These are phyloP conservation scores for Heliconius ethilla DNA, from an alignment of 2,888 invertebrate genomes.

Conservation along the genomic window DNA sequence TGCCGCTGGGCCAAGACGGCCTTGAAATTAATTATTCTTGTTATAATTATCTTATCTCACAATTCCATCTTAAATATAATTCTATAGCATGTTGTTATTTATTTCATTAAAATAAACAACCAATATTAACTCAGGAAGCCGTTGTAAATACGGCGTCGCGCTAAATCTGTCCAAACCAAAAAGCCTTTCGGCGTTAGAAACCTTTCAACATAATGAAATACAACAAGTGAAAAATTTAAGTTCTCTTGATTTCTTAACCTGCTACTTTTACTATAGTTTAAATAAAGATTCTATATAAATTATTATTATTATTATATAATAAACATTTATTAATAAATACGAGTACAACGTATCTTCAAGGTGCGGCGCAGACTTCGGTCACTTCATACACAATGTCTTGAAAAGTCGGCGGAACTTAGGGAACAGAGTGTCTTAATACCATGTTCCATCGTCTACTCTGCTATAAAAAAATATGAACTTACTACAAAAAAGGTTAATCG, in stretches of 20 bases:
- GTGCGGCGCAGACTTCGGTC: too few relatives aligned
- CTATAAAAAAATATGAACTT: neutral
- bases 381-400: too few relatives aligned
- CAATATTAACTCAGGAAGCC: conserved; percentile 38
- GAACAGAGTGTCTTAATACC: too few relatives aligned
- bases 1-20: too few relatives aligned
- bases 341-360: neutral
- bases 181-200: conserved; percentile 41
- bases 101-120: conserved; percentile 4
- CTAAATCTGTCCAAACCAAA: conserved; percentile 41
- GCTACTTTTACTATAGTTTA: neutral
- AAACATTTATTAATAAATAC: too few relatives aligned
- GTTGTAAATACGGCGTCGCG: conserved; percentile 36
- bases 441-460: too few relatives aligned
- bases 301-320: neutral
- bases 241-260: neutral
- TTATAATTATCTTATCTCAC: too few relatives aligned
- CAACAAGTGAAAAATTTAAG: neutral
- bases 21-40: too few relatives aligned
- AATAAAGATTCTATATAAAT: too few relatives aligned
- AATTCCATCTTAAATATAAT: neutral
- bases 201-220: conserved; percentile 37
- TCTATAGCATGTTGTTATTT: neutral
- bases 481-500: neutral
- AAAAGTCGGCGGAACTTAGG: too few relatives aligned